Evolutionary conservation across 2,888 invertebrate genomes (phyloP), one percentile per base, ranked within the genome.

Genomic region (Neoascia interrupta): DNA sequence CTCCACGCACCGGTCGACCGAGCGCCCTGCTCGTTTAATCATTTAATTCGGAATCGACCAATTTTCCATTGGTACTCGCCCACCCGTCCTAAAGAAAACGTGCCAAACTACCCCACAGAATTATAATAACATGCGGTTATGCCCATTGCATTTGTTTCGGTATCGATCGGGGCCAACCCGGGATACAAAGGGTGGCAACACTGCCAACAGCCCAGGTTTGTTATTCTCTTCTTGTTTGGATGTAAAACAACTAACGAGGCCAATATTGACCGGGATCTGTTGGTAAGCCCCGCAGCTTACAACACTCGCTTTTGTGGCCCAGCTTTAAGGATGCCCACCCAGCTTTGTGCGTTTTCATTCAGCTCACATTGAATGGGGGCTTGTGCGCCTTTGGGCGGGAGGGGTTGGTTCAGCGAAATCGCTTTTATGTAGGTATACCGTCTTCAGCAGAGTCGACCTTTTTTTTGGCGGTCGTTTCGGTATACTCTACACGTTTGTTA

Each of bases 161-260:
- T 53, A 63, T 68, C 39, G 23, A 61, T 31, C 36, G 26, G 49
- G 15, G n/a, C n/a, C n/a, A n/a, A n/a, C n/a, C n/a, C n/a, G n/a
- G 43, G 19, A 56, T 56, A 23, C 49, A 28, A 15, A 39, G 54
- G 60, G 43, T 56, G 63, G n/a, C n/a, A n/a, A n/a, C n/a, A n/a
- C n/a, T n/a, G n/a, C n/a, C n/a, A n/a, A n/a, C n/a, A n/a, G n/a
- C n/a, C n/a, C n/a, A n/a, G n/a, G n/a, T n/a, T n/a, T n/a, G n/a
- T n/a, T n/a, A n/a, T n/a, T n/a, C n/a, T n/a, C n/a, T n/a, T n/a
- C n/a, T n/a, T n/a, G n/a, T n/a, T n/a, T n/a, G n/a, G 66, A 19
- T 47, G 60, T 37, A 39, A n/a, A n/a, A n/a, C n/a, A n/a, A 53
- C 36, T 82, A 82, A 82, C 83, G 80, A 82, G 82, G 83, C 82